These are phyloP conservation scores for Crenuchus spilurus DNA, from an alignment of 2,797 vertebrate species.

Conservation along the genomic window DNA sequence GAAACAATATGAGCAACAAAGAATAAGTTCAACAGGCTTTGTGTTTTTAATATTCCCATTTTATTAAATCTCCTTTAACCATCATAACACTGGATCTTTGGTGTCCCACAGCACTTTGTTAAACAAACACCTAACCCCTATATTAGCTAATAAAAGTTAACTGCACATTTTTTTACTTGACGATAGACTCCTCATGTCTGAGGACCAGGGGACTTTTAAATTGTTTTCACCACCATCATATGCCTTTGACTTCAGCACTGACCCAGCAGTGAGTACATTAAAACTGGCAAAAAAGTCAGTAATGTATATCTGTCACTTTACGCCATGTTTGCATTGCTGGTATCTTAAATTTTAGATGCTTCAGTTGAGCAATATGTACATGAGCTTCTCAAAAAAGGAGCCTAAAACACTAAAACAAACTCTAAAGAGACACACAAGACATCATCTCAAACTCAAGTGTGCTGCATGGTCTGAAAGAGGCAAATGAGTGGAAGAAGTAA, in stretches of 20 bases:
- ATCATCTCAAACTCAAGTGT: conserved; percentile 33
- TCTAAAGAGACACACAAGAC: conserved; percentile 19
- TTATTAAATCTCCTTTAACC: conserved; percentile 58
- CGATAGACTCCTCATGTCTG: conserved; percentile 31
- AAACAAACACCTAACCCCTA: conserved; percentile 60
- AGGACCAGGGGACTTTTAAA: conserved; percentile 24
- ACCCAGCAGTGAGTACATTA: conserved; percentile 55
- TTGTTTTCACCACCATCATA: conserved; percentile 22
- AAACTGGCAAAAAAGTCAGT: conserved; percentile 52
- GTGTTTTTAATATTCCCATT: conserved; percentile 51
- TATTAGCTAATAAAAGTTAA: conserved; percentile 58
- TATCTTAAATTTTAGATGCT: neutral
- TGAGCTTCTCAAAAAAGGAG: conserved; percentile 22
- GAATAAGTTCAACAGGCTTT: neutral
- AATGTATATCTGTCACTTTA: conserved; percentile 33
- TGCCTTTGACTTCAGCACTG: conserved; percentile 48
- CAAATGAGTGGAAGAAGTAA: conserved; percentile 30
- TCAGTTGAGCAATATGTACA: conserved; percentile 12
- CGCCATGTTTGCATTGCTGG: conserved; percentile 25
- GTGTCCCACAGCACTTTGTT: conserved; percentile 63
- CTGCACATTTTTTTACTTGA: conserved; percentile 56
- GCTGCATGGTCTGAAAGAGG: conserved; percentile 40
- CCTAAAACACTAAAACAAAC: conserved; percentile 48
- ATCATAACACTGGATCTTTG: conserved; percentile 65
- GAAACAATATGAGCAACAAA: neutral